A percentile compares a stretch with the other conserved stretches of the same genome.
These are phyloP conservation scores for Pardosa pseudoannulata DNA, from an alignment of 2,888 invertebrate genomes.

Conservation along the genomic window DNA sequence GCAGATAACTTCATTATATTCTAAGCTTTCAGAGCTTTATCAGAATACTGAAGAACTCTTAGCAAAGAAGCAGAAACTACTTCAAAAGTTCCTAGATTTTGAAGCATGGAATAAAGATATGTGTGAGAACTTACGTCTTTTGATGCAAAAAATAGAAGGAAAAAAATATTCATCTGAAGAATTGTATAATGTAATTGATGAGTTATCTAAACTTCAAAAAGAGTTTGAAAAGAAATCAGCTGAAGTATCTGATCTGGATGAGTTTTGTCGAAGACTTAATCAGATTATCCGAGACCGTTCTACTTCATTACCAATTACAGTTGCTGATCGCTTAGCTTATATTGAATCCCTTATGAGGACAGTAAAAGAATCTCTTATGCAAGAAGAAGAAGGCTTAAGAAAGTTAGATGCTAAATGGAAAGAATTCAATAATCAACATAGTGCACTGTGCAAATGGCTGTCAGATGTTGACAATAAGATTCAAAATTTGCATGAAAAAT, in stretches of 20 bases:
- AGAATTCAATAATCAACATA: conserved; percentile 57
- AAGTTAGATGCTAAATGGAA: conserved; percentile 83
- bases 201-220: conserved; percentile 83
- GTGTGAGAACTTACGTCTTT: conserved; percentile 54
- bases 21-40: conserved; percentile 86
- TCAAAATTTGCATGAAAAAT: conserved; percentile 18
- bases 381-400: conserved; percentile 80
- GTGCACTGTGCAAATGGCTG: conserved; percentile 51
- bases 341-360: conserved; percentile 33
- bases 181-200: conserved; percentile 83
- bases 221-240: conserved; percentile 74
- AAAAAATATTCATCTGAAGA: conserved; percentile 79
- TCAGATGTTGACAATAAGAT: conserved; percentile 45
- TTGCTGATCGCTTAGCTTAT: conserved; percentile 31
- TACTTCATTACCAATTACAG: conserved; percentile 37
- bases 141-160: conserved; percentile 59
- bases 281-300: conserved; percentile 55
- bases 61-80: conserved; percentile 76
- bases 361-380: conserved; percentile 9
- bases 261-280: conserved; percentile 65
- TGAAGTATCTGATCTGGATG: conserved; percentile 74
- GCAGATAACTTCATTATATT: conserved; percentile 85
- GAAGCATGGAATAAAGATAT: conserved; percentile 66
- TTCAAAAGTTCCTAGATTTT: conserved; percentile 75
- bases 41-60: conserved; percentile 79